Evolutionary conservation across 1,140 invertebrate species (phyloP).

Genomic region (Dendrolimus kikuchii): DNA sequence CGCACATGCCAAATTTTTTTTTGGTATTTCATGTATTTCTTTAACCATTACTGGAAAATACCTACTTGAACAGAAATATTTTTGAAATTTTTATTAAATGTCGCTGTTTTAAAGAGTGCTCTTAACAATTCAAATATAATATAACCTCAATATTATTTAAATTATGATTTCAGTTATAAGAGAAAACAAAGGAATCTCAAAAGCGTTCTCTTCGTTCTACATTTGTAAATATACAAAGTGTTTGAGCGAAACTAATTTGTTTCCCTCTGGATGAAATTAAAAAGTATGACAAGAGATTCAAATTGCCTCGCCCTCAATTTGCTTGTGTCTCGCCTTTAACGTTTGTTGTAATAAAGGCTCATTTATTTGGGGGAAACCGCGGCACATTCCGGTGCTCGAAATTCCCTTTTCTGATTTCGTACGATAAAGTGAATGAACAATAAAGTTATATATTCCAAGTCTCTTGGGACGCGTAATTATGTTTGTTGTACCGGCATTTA

Average conservation of each 20-base stretch:
- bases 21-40: no score
- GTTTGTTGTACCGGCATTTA: not conserved
- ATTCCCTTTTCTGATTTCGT: constrained; percentile 45
- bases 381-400: constrained; percentile 54
- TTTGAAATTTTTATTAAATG: no score
- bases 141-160: not conserved
- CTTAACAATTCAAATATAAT: no score
- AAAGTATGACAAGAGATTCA: constrained; percentile 60
- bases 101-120: no score
- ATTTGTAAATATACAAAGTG: constrained; percentile 33
- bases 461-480: not conserved
- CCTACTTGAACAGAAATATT: no score
- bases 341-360: constrained; percentile 57
- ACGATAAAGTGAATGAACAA: constrained; percentile 35
- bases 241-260: constrained; percentile 32
- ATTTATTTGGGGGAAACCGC: constrained; percentile 52
- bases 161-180: constrained; percentile 11
- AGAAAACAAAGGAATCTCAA: constrained; percentile 16
- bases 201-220: constrained; percentile 15
- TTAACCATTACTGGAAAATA: no score
- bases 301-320: constrained; percentile 54
- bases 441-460: constrained; percentile 15
- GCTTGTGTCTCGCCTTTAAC: constrained; percentile 39
- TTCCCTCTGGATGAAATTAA: constrained; percentile 45
- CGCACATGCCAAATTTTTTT: no score